Evolutionary conservation across 2,113 vertebrate genomes (phyloP).

Genomic region (Oncorhynchus kisutch): DNA sequence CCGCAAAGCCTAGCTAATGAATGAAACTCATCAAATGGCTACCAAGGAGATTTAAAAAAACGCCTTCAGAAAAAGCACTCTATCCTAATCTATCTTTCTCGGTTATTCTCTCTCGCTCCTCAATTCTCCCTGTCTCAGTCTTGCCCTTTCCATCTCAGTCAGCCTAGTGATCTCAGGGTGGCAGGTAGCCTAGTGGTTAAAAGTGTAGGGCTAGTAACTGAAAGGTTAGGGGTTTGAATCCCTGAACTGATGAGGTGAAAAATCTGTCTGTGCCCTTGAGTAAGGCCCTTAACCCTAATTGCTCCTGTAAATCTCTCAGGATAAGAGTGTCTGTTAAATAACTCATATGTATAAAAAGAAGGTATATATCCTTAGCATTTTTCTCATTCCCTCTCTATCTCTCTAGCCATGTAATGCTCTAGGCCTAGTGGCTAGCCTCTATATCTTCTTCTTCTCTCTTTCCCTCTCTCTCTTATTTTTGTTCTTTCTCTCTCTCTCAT

Average conservation of each 20-base stretch:
- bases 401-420: constrained; percentile 19
- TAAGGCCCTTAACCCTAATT: too few species aligned
- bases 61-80: constrained; percentile 51
- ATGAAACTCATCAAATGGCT: constrained; percentile 62
- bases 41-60: constrained; percentile 57
- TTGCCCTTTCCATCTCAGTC: constrained; percentile 19
- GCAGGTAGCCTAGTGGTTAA: too few species aligned
- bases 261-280: too few species aligned
- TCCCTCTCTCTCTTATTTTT: background rate
- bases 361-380: background rate
- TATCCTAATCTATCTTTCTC: constrained; percentile 59
- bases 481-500: background rate
- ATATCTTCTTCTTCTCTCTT: too few species aligned
- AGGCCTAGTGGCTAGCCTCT: background rate
- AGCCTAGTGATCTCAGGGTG: background rate
- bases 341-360: too few species aligned
- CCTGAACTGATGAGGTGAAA: too few species aligned
- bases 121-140: constrained; percentile 23
- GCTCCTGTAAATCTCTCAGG: too few species aligned
- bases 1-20: constrained; percentile 43
- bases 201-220: too few species aligned
- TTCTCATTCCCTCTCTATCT: constrained; percentile 27
- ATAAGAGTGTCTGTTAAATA: too few species aligned
- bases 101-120: constrained; percentile 32
- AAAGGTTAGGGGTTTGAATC: too few species aligned